phyloP scores from a whole-genome alignment of 1,140 invertebrate genomes.

The Drosophila gunungcola region DNA sequence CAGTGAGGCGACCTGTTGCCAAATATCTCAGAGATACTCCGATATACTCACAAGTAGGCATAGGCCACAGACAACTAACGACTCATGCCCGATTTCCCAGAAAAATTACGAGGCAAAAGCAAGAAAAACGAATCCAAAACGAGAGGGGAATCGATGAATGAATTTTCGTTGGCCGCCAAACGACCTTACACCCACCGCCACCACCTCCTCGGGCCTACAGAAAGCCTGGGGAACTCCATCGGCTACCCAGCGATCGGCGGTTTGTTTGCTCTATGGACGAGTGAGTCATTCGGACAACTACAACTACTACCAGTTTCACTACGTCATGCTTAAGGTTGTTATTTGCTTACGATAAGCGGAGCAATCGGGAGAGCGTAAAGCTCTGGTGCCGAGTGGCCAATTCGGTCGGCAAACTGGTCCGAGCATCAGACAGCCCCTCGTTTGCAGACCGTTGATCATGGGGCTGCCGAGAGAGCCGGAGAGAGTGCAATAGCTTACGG shows the following conservation, averaged over 20 bases:
- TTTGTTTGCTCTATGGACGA: conserved; percentile 25
- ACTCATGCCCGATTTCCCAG: conserved; percentile 75
- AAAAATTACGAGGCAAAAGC: conserved; percentile 64
- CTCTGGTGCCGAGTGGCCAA: conserved; percentile 17
- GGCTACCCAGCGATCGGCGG: conserved; percentile 9
- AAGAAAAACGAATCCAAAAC: conserved; percentile 9
- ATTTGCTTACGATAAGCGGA: conserved; percentile 28
- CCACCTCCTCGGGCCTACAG: not conserved
- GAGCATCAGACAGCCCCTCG: not conserved
- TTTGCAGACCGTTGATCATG: conserved; percentile 23
- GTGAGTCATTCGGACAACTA: conserved; percentile 47
- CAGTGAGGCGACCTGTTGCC: conserved; percentile 19
- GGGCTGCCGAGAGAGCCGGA: not conserved
- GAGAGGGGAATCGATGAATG: conserved; percentile 65
- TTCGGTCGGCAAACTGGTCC: conserved; percentile 9
- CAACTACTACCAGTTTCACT: conserved; percentile 15
- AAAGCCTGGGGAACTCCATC: conserved; percentile 70
- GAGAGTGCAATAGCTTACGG: conserved; percentile 41
- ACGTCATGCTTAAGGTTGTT: conserved; percentile 66
- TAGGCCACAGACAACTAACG: conserved; percentile 33
- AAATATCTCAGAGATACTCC: conserved; percentile 24
- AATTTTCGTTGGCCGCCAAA: conserved; percentile 59
- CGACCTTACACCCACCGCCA: conserved; percentile 53
- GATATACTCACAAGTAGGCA: conserved; percentile 3
- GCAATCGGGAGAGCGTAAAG: conserved; percentile 31